Evolutionary conservation across 2,888 invertebrate species (phyloP).

Genomic region (Iphiclides podalirius): DNA sequence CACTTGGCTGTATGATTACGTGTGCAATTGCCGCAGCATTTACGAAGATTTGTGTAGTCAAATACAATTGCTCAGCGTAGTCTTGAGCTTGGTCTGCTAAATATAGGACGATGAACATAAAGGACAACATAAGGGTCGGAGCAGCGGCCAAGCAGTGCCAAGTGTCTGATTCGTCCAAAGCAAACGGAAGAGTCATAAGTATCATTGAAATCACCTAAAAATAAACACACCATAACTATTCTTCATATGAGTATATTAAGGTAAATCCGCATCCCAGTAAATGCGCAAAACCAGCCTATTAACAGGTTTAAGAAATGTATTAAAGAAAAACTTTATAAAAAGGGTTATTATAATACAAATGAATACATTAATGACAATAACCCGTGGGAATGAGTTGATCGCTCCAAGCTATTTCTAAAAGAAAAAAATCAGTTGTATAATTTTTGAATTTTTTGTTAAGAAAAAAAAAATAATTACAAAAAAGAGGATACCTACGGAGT

Average conservation of each 20-base stretch:
- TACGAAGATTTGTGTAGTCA: conserved; percentile 47
- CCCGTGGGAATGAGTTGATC: too few relatives aligned
- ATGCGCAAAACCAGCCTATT: too few relatives aligned
- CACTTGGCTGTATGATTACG: conserved; percentile 33
- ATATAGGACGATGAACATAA: conserved; percentile 65
- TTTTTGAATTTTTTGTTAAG: too few relatives aligned
- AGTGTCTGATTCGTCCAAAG: conserved; percentile 44
- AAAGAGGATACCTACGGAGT: background rate
- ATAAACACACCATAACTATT: conserved; percentile 43
- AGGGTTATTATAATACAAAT: too few relatives aligned
- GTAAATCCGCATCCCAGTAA: background rate
- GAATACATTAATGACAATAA: too few relatives aligned
- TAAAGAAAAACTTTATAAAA: too few relatives aligned
- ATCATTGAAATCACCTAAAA: conserved; percentile 72
- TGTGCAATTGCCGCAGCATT: conserved; percentile 42
- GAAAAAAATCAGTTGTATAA: too few relatives aligned
- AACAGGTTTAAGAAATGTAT: too few relatives aligned
- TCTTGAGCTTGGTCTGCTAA: conserved; percentile 71
- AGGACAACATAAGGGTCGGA: conserved; percentile 60
- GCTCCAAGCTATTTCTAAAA: too few relatives aligned
- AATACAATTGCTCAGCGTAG: conserved; percentile 63
- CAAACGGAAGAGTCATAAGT: conserved; percentile 65
- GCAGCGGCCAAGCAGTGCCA: conserved; percentile 63
- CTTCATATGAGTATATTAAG: background rate
- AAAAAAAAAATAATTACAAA: background rate